Evolutionary conservation across 2,888 invertebrate genomes (phyloP), one percentile per base, ranked within the genome.

Genomic region (Pachymerium ferrugineum): DNA sequence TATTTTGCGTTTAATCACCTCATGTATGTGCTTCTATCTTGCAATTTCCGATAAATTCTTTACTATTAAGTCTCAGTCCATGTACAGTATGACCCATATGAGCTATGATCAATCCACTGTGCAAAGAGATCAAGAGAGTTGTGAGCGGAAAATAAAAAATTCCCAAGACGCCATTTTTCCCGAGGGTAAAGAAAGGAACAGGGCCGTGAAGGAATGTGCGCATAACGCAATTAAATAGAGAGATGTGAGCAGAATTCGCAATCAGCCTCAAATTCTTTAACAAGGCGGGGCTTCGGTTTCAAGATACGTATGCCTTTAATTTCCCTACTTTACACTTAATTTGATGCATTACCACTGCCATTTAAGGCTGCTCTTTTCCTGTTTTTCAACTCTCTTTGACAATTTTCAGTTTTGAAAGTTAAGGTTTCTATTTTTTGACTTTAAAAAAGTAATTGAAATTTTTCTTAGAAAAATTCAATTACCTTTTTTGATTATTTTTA

Each of bases 81-180:
- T 47, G n/a, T 47, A n/a, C n/a, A n/a, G n/a, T n/a, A 16, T 47
- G 47, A 47, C 47, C 47, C 47, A 47, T 47, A 47, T 47, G 47
- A 47, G 47, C 16, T 19, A 47, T 47, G 47, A 47, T 47, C n/a
- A 47, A 47, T 47, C 47, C n/a, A 47, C 19, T 47, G 22, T 19
- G 22, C 16, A 3, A 19, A 6, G 22, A 47, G 22, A 47, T 16
- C 19, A 47, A 47, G 22, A 14, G 22, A 14, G 22, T 16, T n/a
- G 3, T n/a, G 16, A 38, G 14, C 12, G 16, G 16, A 38, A 38
- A 47, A 16, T 19, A 47, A 47, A 47, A 47, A 47, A 47, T 16
- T 47, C 47, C 47, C 47, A 47, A 47, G 47, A 47, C n/a, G 47
- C 47, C 6, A 47, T 47, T 47, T 47, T 47, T 47, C 47, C 47